Evolutionary conservation across 2,113 vertebrate genomes (phyloP).

Genomic region (Hemibagrus wyckioides): DNA sequence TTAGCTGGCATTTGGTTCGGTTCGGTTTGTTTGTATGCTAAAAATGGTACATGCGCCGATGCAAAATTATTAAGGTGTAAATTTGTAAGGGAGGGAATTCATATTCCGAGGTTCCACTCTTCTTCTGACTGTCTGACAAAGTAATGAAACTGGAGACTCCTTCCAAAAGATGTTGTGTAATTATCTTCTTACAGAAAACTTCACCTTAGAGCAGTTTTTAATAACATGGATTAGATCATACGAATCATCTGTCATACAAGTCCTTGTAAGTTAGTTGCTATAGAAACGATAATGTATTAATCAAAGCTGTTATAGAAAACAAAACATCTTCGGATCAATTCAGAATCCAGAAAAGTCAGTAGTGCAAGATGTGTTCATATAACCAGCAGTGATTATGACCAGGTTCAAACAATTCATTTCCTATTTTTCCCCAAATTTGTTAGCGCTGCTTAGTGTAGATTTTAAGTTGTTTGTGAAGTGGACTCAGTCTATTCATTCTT

Average conservation of each 20-base stretch:
- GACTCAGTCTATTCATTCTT: background rate
- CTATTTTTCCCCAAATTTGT: background rate
- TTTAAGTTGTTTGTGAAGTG: background rate
- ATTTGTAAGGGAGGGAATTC: no score
- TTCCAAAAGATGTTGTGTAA: background rate
- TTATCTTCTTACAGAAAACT: background rate
- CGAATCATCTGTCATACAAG: background rate
- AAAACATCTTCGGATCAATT: background rate
- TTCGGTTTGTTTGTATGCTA: no score
- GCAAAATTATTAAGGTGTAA: no score
- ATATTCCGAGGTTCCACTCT: no score
- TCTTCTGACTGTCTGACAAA: no score
- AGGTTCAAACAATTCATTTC: background rate
- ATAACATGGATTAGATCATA: background rate
- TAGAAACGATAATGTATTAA: background rate
- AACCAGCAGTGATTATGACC: background rate
- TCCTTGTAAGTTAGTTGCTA: background rate
- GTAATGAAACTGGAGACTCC: background rate
- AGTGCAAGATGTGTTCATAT: background rate
- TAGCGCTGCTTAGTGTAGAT: no score
- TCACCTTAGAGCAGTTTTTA: background rate
- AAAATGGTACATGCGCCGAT: no score
- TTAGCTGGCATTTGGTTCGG: no score
- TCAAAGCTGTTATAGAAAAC: background rate
- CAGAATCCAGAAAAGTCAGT: background rate